Evolutionary conservation across 1,140 invertebrate species (phyloP), one percentile per base, ranked within the genome.

Genomic region (Psix sp.): DNA sequence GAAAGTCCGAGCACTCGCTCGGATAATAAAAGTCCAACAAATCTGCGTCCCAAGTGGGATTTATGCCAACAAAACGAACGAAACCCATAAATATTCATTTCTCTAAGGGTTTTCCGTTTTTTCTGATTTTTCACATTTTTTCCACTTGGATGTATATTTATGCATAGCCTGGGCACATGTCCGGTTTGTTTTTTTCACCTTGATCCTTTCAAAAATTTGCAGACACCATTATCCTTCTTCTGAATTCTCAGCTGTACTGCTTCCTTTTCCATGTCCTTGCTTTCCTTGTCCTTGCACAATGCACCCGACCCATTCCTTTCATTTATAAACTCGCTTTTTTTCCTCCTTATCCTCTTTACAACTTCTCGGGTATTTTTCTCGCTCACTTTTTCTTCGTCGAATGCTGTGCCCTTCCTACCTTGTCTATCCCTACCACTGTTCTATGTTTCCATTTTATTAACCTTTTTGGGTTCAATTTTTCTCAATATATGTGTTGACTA

Each of bases 171-270:
- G 5, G 2, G n/a, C 13, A 5, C 13, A 35, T 46, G 24, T 46
- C 4, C 18, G 26, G 18, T 24, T 46, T 46, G 7, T 11, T 46
- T 21, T 24, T 21, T 46, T 46, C 42, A 29, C 14, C 42, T 45
- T 24, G 42, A 45, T 35, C 33, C 5, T 11, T 10, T 11, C 13
- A 35, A 35, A 35, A 35, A 35, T 35, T 7, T 14, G n/a, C 33
- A 35, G 33, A 11, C 33, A 5, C 13, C 33, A 35, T 35, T 35
- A 35, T 13, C 5, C n/a, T 24, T 24, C 21, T 24, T 4, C 7
- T 4, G 21, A 24, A 24, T 24, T 24, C 21, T 24, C 3, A 7
- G 13, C 13, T 11, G 11, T 14, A 11, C 11, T 35, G 13, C 13
- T 11, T 11, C 33, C 33, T 14, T 14, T 35, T 35, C 21, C 21